A percentile compares a stretch with the other conserved stretches of the same genome.
Conservation (phyloP, 2,888 invertebrate genomes). For the Orgyia antiqua region DNA sequence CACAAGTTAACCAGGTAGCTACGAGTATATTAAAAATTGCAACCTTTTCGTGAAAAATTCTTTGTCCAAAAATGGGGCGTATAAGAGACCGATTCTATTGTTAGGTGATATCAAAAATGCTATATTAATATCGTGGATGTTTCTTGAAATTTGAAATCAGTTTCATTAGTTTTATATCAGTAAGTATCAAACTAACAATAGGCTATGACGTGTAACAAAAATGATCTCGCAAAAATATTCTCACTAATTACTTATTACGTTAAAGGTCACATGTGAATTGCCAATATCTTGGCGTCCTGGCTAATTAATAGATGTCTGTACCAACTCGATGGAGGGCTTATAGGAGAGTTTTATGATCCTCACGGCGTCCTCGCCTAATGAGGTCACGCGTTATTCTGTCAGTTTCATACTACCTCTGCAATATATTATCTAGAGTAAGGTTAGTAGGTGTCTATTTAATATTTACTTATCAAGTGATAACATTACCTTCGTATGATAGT, state of each 20-base stretch:
- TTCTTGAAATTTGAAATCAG: not conserved
- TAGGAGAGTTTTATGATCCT: conserved; percentile 39
- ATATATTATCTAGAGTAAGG: too few relatives aligned
- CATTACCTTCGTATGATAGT: too few relatives aligned
- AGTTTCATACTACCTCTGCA: conserved; percentile 5
- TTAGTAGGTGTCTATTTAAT: too few relatives aligned
- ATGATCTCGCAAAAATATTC: conserved; percentile 10
- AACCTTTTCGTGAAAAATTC: too few relatives aligned
- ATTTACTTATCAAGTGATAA: too few relatives aligned
- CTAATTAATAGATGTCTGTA: conserved; percentile 41
- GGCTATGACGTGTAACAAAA: not conserved
- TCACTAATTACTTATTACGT: conserved; percentile 10
- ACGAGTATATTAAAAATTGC: too few relatives aligned
- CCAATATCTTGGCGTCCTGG: conserved; percentile 19
- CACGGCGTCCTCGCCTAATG: conserved; percentile 39
- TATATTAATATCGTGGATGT: not conserved
- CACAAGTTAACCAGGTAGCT: too few relatives aligned
- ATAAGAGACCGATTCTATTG: too few relatives aligned
- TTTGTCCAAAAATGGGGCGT: too few relatives aligned
- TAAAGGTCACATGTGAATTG: conserved; percentile 15
- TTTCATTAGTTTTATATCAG: not conserved
- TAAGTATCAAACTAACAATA: not conserved
- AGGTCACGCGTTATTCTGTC: conserved; percentile 30
- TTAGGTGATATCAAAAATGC: too few relatives aligned
- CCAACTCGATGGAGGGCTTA: conserved; percentile 31